Conservation (phyloP, 2,797 vertebrate genomes). For the Prionace glauca region DNA sequence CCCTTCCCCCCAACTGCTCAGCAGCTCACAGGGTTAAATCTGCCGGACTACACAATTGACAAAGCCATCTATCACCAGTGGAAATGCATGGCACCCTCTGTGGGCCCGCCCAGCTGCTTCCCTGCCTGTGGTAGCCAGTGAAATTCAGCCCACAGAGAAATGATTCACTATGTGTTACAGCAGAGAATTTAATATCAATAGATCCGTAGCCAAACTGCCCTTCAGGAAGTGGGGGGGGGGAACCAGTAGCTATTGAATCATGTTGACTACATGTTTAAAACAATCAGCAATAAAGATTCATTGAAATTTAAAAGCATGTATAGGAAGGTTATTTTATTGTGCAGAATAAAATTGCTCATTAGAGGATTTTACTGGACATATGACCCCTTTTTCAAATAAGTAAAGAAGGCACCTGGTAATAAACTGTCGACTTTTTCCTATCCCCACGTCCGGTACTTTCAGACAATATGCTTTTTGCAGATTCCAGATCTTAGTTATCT, state of each 20-base stretch:
- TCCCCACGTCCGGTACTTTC: neutral
- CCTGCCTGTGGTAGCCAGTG: neutral
- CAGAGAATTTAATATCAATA: neutral
- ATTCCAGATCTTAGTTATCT: conserved; percentile 8
- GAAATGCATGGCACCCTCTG: neutral
- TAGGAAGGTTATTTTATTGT: conserved; percentile 24
- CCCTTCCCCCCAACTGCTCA: too few relatives aligned
- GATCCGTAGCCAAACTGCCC: neutral
- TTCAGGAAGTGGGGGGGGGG: too few relatives aligned
- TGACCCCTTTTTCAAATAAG: neutral
- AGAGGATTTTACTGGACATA: conserved; percentile 13
- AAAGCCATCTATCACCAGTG: too few relatives aligned
- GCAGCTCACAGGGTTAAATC: too few relatives aligned
- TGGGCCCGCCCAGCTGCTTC: neutral
- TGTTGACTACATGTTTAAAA: neutral
- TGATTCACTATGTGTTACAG: neutral
- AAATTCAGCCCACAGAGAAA: neutral
- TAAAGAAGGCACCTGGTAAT: conserved; percentile 28
- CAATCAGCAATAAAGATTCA: neutral
- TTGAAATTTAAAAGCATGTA: conserved; percentile 30
- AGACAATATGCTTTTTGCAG: conserved; percentile 25
- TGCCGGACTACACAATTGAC: too few relatives aligned
- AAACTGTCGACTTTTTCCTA: neutral
- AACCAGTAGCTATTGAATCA: neutral
- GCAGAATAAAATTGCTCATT: conserved; percentile 31